phyloP scores from a whole-genome alignment of 2,888 invertebrate species.

The Tipula helvola region DNA sequence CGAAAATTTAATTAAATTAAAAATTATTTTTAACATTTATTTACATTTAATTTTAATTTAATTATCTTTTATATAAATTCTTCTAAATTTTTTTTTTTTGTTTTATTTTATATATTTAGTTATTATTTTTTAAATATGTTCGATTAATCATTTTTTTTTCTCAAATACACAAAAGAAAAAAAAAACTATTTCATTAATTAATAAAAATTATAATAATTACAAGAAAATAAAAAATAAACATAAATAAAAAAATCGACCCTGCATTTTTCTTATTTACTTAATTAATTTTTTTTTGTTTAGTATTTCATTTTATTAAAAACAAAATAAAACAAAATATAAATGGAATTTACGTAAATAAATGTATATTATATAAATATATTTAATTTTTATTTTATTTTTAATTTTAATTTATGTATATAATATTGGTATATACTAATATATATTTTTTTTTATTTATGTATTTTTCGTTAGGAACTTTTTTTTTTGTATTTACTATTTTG shows the following conservation, averaged over 20 bases:
- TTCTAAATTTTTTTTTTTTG: not conserved
- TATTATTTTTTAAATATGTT: not conserved
- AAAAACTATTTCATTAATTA: not conserved
- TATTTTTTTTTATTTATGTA: not conserved
- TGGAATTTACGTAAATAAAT: not conserved
- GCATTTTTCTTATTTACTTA: not conserved
- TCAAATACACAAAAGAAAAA: not conserved
- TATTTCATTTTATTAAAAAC: not conserved
- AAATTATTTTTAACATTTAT: not conserved
- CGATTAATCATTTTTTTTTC: not conserved
- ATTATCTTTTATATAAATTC: not conserved
- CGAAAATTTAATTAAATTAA: not conserved
- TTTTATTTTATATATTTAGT: not conserved
- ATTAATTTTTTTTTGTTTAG: not conserved
- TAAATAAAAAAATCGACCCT: not conserved
- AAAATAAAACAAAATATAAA: not conserved
- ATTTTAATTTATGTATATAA: not conserved
- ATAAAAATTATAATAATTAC: not conserved
- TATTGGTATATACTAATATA: not conserved
- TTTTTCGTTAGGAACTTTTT: not conserved
- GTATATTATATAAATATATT: not conserved
- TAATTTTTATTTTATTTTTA: constrained; percentile 4
- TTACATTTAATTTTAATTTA: not conserved
- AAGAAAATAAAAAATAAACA: not conserved
- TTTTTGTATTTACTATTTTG: not conserved